Percentiles rank a stretch among this genome's conserved stretches.
phyloP scores from a whole-genome alignment of 2,888 invertebrate species.

The Eupelmus urozonus region DNA sequence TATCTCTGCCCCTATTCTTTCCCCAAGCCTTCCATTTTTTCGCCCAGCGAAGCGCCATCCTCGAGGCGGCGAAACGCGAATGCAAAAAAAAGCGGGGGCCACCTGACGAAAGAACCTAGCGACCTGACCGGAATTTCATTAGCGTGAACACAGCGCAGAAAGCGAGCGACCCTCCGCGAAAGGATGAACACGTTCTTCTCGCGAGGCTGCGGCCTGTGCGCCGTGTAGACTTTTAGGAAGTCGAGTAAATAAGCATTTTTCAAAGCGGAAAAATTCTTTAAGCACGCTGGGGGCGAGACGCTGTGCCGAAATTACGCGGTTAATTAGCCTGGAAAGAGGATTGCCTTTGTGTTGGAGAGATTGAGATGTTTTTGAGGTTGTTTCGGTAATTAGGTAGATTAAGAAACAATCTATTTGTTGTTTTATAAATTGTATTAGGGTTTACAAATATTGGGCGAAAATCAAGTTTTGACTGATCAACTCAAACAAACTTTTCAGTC shows the following conservation, averaged over 20 bases:
- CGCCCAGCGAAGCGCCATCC: constrained; percentile 14
- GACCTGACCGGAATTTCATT: constrained; percentile 74
- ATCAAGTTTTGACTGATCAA: too few species aligned
- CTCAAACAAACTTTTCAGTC: too few species aligned
- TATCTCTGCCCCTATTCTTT: background rate
- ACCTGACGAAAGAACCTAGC: constrained; percentile 74
- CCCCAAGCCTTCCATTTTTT: constrained; percentile 14
- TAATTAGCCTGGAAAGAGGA: constrained; percentile 26
- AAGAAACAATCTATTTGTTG: background rate
- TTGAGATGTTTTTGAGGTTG: background rate
- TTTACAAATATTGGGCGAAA: too few species aligned
- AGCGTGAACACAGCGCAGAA: constrained; percentile 54
- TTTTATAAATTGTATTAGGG: too few species aligned
- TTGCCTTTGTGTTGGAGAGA: too few species aligned
- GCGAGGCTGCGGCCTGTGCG: background rate
- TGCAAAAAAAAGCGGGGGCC: constrained; percentile 62
- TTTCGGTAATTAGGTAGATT: too few species aligned
- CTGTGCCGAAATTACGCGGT: background rate
- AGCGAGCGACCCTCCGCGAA: constrained; percentile 1
- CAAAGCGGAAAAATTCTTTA: constrained; percentile 12
- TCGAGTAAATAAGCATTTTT: constrained; percentile 57
- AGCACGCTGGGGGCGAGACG: background rate
- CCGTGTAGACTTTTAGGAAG: constrained; percentile 24
- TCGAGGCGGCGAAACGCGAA: constrained; percentile 57
- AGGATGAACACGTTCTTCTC: constrained; percentile 51